Evolutionary conservation across 2,888 invertebrate genomes (phyloP).

Genomic region (Temnothorax unifasciatus): DNA sequence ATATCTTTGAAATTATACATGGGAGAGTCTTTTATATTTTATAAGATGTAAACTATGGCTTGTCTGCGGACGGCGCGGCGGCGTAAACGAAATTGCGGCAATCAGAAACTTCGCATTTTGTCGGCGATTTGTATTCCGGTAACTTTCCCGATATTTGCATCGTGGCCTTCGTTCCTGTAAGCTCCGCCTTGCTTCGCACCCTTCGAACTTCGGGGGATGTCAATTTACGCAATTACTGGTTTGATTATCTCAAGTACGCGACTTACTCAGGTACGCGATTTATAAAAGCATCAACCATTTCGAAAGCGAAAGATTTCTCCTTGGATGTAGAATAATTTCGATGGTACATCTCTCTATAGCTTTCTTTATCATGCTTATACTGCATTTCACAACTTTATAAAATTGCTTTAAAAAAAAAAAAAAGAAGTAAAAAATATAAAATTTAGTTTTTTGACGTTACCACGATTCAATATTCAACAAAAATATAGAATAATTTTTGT

Average conservation of each 20-base stretch:
- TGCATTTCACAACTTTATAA: background rate
- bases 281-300: background rate
- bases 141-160: slow-evolving; percentile 34
- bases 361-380: background rate
- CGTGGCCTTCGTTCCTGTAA: background rate
- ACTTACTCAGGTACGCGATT: background rate
- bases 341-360: no score
- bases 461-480: background rate
- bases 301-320: background rate
- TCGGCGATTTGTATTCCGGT: slow-evolving; percentile 22
- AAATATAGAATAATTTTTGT: background rate
- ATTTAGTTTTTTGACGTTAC: background rate
- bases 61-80: background rate
- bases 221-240: slow-evolving; percentile 34
- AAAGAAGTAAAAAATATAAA: slow-evolving; percentile 3
- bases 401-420: no score
- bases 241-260: background rate
- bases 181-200: background rate
- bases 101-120: slow-evolving; percentile 28
- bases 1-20: background rate
- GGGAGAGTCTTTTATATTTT: background rate
- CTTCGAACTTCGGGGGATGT: background rate
- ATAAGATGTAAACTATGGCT: slow-evolving; percentile 2
- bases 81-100: slow-evolving; percentile 17
- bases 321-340: background rate